A percentile compares a stretch with the other conserved stretches of the same genome.
Evolutionary conservation across 2,797 vertebrate genomes (phyloP).

Genomic region (Rousettus madagascariensis): DNA sequence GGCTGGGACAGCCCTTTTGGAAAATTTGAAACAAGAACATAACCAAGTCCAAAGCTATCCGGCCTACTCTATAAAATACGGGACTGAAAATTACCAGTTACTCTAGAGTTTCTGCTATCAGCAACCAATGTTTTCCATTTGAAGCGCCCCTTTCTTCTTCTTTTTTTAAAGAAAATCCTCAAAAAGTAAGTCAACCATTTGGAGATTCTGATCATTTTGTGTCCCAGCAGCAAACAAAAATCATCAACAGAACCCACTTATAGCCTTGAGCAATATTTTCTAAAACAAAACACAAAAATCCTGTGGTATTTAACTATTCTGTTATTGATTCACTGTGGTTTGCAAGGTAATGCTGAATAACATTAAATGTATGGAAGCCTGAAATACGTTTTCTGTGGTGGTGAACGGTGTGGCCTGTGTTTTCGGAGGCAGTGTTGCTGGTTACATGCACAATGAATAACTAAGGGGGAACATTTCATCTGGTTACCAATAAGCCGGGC

Average conservation of each 20-base stretch:
- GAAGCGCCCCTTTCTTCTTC: background rate
- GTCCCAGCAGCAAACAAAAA: slow-evolving; percentile 56
- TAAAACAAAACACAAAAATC: slow-evolving; percentile 55
- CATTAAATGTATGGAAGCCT: slow-evolving; percentile 8
- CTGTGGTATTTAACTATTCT: slow-evolving; percentile 68
- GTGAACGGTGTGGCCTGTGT: background rate
- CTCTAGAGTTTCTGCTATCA: background rate
- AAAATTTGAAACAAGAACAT: background rate
- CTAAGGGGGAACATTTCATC: background rate
- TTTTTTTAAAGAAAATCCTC: background rate
- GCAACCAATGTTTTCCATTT: background rate
- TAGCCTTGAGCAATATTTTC: slow-evolving; percentile 49
- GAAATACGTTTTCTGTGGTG: slow-evolving; percentile 18
- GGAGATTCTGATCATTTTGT: slow-evolving; percentile 45
- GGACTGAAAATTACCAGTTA: background rate
- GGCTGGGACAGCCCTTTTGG: background rate
- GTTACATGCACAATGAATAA: background rate
- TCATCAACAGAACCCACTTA: slow-evolving; percentile 45
- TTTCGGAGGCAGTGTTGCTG: background rate
- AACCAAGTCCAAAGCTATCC: background rate
- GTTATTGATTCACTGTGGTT: slow-evolving; percentile 66
- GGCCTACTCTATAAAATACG: background rate
- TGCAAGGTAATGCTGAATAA: slow-evolving; percentile 66
- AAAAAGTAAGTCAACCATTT: background rate
- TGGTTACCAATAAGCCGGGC: background rate